These are phyloP conservation scores for Oncorhynchus kisutch DNA, from an alignment of 2,113 vertebrate genomes.

Conservation along the genomic window DNA sequence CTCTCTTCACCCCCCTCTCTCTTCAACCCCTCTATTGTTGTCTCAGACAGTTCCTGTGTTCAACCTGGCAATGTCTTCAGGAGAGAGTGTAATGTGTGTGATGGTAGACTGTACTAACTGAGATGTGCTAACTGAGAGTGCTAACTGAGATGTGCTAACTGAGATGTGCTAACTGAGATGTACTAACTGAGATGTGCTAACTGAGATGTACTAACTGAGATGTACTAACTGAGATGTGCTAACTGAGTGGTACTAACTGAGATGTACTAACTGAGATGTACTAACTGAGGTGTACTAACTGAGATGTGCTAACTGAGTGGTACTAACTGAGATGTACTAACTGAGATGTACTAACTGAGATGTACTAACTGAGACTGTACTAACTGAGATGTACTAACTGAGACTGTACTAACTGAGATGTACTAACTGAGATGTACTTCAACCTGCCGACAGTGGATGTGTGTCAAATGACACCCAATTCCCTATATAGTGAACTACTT, in stretches of 20 bases:
- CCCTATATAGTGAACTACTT: too few species aligned
- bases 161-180: background rate
- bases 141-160: conserved; percentile 1
- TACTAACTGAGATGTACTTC: conserved; percentile 20
- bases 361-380: too few species aligned
- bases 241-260: too few species aligned
- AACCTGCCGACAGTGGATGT: background rate
- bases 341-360: too few species aligned
- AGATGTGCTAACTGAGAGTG: background rate
- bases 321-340: too few species aligned
- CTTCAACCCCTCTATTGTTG: background rate
- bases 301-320: background rate
- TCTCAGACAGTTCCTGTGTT: background rate
- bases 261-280: too few species aligned
- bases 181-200: too few species aligned
- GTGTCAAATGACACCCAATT: too few species aligned
- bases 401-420: too few species aligned
- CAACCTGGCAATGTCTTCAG: background rate
- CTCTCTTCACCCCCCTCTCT: too few species aligned
- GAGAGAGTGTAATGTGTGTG: conserved; percentile 11
- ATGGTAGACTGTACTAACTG: conserved; percentile 18
- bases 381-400: too few species aligned
- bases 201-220: too few species aligned
- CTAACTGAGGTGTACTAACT: background rate
- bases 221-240: conserved; percentile 3